Base-by-base conservation (phyloP, 2,888 invertebrate genomes). In the Andrena fulva region DNA sequence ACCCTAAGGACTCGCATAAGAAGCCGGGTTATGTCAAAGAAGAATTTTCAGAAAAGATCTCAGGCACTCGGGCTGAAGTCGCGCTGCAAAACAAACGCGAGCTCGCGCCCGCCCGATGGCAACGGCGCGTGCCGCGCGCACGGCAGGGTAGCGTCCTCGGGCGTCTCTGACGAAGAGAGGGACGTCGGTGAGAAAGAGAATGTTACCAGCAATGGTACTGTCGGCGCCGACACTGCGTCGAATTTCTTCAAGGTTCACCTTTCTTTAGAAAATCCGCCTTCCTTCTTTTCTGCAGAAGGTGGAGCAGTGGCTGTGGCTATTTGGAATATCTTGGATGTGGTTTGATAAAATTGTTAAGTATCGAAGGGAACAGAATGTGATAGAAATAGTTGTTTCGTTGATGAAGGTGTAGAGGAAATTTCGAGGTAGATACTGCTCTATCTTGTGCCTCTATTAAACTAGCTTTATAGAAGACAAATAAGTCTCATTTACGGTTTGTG, bases 21-120 rank as follows among this genome's bases (percentile, higher is more conserved):
- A 50, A n/a, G 67, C 10, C 72, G 67, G 50, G 33, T 69, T 31
- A 71, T 35, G 29, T 54, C 54, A 12, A 78, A 70, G 24, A 81
- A 76, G 77, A 78, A 60, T 73, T 79, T 84, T 68, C 84, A 84
- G 75, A 68, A 64, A 76, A 83, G 54, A 63, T 73, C 66, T 27
- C 77, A 62, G 52, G 33, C 73, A n/a, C 24, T n/a, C 24, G 71
- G 33, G 27, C 20, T 52, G 56, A 82, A 54, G 16, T 42, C 70
- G 35, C 2, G 29, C 5, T 10, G 7, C 2, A 33, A 60, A 31
- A 69, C 31, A 16, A 24, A 29, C 8, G 48, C 31, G 16, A 72
- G 54, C 8, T 6, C 7, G 16, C 27, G 12, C 24, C 62, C 70
- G n/a, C 12, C 68, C 0, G 16, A 20, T 2, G 31, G 7, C 27